Base-by-base conservation (phyloP, 2,113 vertebrate genomes). In the Pachyramphus minor region DNA sequence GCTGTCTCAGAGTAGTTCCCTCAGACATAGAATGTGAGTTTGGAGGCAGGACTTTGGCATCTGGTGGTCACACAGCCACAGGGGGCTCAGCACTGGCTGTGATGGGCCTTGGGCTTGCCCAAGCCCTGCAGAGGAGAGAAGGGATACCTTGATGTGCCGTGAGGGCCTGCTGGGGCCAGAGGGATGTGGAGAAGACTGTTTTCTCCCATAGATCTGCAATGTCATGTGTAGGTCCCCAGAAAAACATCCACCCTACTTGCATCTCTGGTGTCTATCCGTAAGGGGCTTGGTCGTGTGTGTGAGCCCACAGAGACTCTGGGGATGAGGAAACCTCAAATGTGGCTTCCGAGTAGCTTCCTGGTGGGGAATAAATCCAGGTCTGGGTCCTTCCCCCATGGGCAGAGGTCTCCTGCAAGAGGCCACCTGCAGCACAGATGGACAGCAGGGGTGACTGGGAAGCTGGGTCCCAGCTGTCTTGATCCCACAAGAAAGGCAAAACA, bases 71-170 rank as follows among this genome's bases (percentile, higher is more conserved):
- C 27, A 55, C 28, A 27, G 44, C 0, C 9, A 3, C 23, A 25
- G 22, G 4, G 22, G 37, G 20, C 47, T 77, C 71, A 31, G 10
- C 59, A 17, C 35, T 0, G 0, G 12, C 33, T 2, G 1, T 6
- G 8, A 21, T 12, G 2, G 5, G 27, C 16, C 30, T 59, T 0
- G 0, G 69, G 37, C 45, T 67, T 35, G 47, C 28, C 41, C 42
- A 71, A 78, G 35, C 13, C 25, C 33, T 39, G 55, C 35, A 62
- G 82, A 60, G 16, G 39, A 60, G 6, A 11, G 14, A 68, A 89
- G 21, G 0, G 0, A 12, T 42, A 30, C 31, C 33, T 4, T 10
- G 78, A n/a, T 25, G 31, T 74, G 69, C 68, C 89, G 44, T 2
- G 2, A 53, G 44, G 35, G 35, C 12, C 47, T 50, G 5, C 30